Percentiles rank a stretch among this genome's conserved stretches.
Conservation (phyloP, 2,113 vertebrate genomes). For the Sakesphorus luctuosus region DNA sequence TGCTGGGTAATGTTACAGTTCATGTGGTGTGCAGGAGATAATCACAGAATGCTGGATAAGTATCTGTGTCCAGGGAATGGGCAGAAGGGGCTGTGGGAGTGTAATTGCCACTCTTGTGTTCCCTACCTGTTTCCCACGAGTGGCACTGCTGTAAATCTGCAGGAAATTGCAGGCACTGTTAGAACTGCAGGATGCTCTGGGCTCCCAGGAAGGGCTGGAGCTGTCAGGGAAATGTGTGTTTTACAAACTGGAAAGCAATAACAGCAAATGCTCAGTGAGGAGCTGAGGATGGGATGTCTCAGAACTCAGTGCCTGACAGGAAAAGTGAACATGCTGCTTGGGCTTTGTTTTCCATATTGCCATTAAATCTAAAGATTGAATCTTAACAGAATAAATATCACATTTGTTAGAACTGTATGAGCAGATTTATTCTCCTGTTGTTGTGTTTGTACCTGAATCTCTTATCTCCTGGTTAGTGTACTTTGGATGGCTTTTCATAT, state of each 20-base stretch:
- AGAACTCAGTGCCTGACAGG: neutral
- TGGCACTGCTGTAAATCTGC: neutral
- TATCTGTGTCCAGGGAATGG: neutral
- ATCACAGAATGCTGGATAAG: neutral
- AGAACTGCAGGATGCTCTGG: constrained; percentile 17
- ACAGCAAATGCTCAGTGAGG: neutral
- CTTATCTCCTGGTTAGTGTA: neutral
- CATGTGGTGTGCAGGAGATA: neutral
- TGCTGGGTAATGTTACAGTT: neutral
- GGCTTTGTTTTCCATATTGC: constrained; percentile 1
- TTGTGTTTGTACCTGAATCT: neutral
- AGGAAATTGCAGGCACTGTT: neutral
- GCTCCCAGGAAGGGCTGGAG: neutral
- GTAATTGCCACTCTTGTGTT: constrained; percentile 9
- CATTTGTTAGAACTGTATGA: neutral
- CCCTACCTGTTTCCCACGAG: constrained; percentile 1
- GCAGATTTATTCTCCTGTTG: neutral
- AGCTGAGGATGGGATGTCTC: neutral
- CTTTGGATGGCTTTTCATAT: neutral
- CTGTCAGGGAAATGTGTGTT: neutral
- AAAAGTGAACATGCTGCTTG: neutral
- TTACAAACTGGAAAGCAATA: constrained; percentile 23
- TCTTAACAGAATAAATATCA: neutral
- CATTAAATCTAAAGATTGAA: neutral
- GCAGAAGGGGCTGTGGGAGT: neutral